Evolutionary conservation across 2,113 vertebrate genomes (phyloP), one percentile per base, ranked within the genome.

Genomic region (Callaeas wilsoni): DNA sequence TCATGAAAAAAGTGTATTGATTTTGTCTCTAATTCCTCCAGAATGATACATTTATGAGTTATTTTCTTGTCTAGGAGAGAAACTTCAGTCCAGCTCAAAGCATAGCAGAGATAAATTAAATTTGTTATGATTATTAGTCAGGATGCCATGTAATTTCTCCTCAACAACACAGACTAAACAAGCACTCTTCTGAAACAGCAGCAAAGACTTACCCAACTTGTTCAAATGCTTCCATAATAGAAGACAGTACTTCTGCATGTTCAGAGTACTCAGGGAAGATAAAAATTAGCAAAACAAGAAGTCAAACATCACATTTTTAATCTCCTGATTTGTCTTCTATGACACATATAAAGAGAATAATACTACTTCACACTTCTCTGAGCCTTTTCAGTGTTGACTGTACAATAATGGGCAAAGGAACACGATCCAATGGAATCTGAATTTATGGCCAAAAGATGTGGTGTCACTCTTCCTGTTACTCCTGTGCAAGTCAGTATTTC

Each of bases 61-160:
- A 85, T 77, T 83, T 70, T 57, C 21, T 39, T 55, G 26, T 50
- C 64, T 94, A 81, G 52, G 39, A 93, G 71, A 83, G 71, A 88
- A 89, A 92, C 42, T 94, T 95, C 79, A 81, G 46, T 64, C 75
- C 73, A 83, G 68, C 44, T 93, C 73, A 56, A 84, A 95, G 39
- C 50, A 80, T 8, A 74, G 59, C 46, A 78, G 71, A 77, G 59
- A 84, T 44, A 13, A 96, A 93, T 93, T 76, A 90, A 70, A 88
- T 93, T 67, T 92, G 59, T 92, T 93, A 80, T 59, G 83, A 86
- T 88, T 93, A 69, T 90, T 83, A 71, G 64, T 93, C 90, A 90
- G 13, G 39, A 84, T 4, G 10, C 56, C 60, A 70, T 55, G 39
- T 42, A 81, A 92, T 96, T 94, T 96, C 79, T 90, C 75, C 60